These are phyloP conservation scores for Netelia virgata DNA, from an alignment of 2,888 invertebrate species.

Conservation along the genomic window DNA sequence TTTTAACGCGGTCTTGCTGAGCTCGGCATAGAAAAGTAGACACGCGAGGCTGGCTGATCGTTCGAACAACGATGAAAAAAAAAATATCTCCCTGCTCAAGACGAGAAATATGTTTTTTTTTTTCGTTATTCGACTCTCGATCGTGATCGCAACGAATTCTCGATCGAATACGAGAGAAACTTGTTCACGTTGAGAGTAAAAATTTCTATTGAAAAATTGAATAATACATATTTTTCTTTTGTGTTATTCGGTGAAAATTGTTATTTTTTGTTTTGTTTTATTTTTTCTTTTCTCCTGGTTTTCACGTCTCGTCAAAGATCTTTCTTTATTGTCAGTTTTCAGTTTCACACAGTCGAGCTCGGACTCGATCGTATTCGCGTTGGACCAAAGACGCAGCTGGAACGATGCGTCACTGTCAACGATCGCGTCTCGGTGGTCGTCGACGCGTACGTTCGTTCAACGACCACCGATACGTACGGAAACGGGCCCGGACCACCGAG, in stretches of 20 bases:
- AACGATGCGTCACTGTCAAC: constrained; percentile 75
- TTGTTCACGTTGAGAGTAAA: no score
- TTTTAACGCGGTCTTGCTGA: constrained; percentile 51
- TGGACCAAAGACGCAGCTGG: constrained; percentile 15
- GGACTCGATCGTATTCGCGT: constrained; percentile 58
- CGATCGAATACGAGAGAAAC: neutral
- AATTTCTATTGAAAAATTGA: no score
- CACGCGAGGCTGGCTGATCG: constrained; percentile 6
- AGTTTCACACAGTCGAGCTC: constrained; percentile 64
- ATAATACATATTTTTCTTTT: neutral
- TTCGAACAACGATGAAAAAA: constrained; percentile 19
- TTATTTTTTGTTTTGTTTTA: neutral
- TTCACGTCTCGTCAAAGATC: constrained; percentile 11
- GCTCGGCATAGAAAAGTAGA: constrained; percentile 60
- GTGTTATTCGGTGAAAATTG: neutral
- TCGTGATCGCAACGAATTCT: neutral
- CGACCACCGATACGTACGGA: constrained; percentile 45
- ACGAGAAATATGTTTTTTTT: constrained; percentile 3
- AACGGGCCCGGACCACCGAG: constrained; percentile 52
- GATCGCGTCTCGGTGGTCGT: constrained; percentile 39
- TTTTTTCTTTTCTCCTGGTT: neutral
- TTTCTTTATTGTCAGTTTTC: neutral
- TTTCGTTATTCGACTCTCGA: neutral
- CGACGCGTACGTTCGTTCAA: constrained; percentile 67
- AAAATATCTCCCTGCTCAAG: constrained; percentile 27